Evolutionary conservation across 1,140 invertebrate species (phyloP).

Genomic region (Arctopsyche grandis): DNA sequence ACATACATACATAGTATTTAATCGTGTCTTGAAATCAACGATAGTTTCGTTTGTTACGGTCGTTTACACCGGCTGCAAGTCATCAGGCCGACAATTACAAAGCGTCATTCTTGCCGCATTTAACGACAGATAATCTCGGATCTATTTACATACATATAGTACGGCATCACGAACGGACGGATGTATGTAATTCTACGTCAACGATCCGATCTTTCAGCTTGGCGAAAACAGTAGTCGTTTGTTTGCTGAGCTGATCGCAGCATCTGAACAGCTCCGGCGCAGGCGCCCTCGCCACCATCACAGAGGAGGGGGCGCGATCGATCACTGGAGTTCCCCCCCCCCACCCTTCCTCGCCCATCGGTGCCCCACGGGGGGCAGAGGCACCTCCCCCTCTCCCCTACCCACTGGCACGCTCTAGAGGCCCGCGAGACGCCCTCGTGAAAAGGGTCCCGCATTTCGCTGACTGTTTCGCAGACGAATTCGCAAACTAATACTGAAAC

Average conservation of each 20-base stretch:
- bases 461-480: slow-evolving; percentile 5
- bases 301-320: slow-evolving; percentile 27
- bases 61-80: too few species aligned
- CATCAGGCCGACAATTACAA: too few species aligned
- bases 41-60: too few species aligned
- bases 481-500: not conserved
- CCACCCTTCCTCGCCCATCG: not conserved
- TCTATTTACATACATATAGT: too few species aligned
- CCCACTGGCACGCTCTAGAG: not conserved
- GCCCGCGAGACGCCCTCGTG: not conserved
- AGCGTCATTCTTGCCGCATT: too few species aligned
- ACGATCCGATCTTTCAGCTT: too few species aligned
- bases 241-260: slow-evolving; percentile 33
- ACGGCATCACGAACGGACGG: too few species aligned
- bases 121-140: too few species aligned
- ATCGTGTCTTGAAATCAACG: too few species aligned
- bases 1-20: too few species aligned
- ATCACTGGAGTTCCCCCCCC: not conserved
- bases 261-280: not conserved
- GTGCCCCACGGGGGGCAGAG: too few species aligned
- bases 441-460: slow-evolving; percentile 15
- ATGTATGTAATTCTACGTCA: too few species aligned
- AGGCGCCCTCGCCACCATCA: not conserved
- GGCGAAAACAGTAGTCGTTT: slow-evolving; percentile 3
- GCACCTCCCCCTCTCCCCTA: not conserved